Conservation (phyloP, 2,888 invertebrate genomes). For the Agrotis exclamationis region DNA sequence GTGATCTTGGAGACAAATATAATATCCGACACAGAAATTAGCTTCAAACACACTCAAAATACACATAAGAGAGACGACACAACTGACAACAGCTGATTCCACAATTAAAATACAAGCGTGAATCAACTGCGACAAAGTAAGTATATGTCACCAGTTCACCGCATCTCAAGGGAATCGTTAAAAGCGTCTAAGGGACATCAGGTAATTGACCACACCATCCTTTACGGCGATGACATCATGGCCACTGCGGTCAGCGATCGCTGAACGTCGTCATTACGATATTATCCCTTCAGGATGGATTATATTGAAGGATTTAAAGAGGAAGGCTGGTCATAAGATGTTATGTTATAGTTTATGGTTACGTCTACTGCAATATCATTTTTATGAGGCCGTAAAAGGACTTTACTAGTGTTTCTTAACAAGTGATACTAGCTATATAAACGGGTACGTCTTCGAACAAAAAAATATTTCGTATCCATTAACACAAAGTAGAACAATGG, state of each 20-base stretch:
- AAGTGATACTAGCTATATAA: background rate
- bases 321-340: slow-evolving; percentile 25
- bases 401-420: background rate
- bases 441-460: background rate
- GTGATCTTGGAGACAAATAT: slow-evolving; percentile 24
- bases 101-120: slow-evolving; percentile 34
- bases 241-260: slow-evolving; percentile 50
- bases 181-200: slow-evolving; percentile 35
- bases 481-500: no score
- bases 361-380: background rate
- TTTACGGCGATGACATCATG: slow-evolving; percentile 43
- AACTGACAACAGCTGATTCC: slow-evolving; percentile 35
- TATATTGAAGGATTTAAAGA: slow-evolving; percentile 33
- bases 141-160: slow-evolving; percentile 30
- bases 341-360: slow-evolving; percentile 8
- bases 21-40: background rate
- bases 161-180: slow-evolving; percentile 31
- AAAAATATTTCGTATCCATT: no score
- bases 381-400: slow-evolving; percentile 6
- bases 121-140: slow-evolving; percentile 43
- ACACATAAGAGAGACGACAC: slow-evolving; percentile 6
- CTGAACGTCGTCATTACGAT: slow-evolving; percentile 29
- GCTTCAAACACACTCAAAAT: slow-evolving; percentile 5
- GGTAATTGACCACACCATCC: slow-evolving; percentile 44
- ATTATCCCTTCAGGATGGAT: slow-evolving; percentile 39